These are phyloP conservation scores for Drosophila testacea DNA, from an alignment of 2,888 invertebrate genomes.

Conservation along the genomic window DNA sequence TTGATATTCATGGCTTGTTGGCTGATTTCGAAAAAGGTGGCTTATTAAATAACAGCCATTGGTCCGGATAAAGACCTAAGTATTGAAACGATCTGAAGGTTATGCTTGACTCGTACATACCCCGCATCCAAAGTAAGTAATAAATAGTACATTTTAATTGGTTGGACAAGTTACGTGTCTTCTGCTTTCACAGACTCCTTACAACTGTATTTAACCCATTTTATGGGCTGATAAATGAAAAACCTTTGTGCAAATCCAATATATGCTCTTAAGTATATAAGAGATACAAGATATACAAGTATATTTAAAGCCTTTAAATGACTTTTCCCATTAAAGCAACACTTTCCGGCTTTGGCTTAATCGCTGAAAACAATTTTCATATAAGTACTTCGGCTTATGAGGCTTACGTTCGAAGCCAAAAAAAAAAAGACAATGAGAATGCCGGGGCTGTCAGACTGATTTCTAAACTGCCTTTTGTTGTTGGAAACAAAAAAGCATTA, in stretches of 20 bases:
- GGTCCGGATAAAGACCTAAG: too few species aligned
- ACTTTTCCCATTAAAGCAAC: slow-evolving; percentile 14
- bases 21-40: too few species aligned
- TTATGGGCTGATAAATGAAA: not conserved
- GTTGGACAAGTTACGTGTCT: too few species aligned
- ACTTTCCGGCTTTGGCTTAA: slow-evolving; percentile 24
- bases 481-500: slow-evolving; percentile 56
- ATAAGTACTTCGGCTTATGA: slow-evolving; percentile 40
- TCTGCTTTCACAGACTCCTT: too few species aligned
- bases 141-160: too few species aligned
- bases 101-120: too few species aligned
- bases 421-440: slow-evolving; percentile 42
- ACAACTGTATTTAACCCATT: not conserved
- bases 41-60: too few species aligned
- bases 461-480: slow-evolving; percentile 76
- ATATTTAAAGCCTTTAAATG: slow-evolving; percentile 1
- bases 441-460: slow-evolving; percentile 54
- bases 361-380: slow-evolving; percentile 43
- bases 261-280: not conserved
- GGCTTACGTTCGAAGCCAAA: slow-evolving; percentile 31
- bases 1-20: too few species aligned
- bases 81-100: too few species aligned
- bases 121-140: too few species aligned
- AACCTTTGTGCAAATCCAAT: not conserved
- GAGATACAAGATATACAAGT: too few species aligned